phyloP scores from a whole-genome alignment of 2,888 invertebrate species.

The Hemithea aestivaria region DNA sequence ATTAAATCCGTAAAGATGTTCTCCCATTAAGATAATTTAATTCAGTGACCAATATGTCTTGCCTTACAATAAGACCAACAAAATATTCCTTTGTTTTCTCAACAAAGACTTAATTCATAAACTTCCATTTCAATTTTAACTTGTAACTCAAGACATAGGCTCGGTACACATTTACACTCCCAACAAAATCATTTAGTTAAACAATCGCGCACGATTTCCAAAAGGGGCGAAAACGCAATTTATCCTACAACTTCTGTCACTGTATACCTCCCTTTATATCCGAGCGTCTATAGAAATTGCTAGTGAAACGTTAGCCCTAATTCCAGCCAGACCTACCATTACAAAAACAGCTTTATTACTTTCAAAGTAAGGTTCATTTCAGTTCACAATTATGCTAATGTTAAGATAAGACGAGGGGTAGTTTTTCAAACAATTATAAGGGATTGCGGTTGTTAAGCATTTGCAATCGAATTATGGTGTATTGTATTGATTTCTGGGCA shows the following conservation, averaged over 20 bases:
- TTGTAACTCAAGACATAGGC: constrained; percentile 14
- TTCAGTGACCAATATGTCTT: too few relatives aligned
- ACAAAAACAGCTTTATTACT: background rate
- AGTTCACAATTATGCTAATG: constrained; percentile 1
- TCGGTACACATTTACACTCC: constrained; percentile 4
- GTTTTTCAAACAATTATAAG: constrained; percentile 67
- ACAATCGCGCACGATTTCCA: constrained; percentile 46
- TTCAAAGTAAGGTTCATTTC: background rate
- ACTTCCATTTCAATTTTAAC: too few relatives aligned
- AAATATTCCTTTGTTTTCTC: too few relatives aligned
- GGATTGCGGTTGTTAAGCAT: constrained; percentile 59
- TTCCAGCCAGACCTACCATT: constrained; percentile 12
- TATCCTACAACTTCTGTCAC: constrained; percentile 69
- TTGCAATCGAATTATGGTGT: constrained; percentile 54
- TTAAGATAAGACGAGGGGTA: constrained; percentile 48
- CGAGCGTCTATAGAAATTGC: constrained; percentile 14
- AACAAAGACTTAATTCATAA: too few relatives aligned
- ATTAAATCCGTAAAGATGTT: too few relatives aligned
- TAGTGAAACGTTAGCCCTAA: constrained; percentile 19
- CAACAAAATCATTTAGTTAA: constrained; percentile 52
- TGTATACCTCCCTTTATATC: constrained; percentile 29
- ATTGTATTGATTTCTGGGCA: constrained; percentile 40
- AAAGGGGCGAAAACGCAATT: constrained; percentile 68
- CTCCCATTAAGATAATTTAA: too few relatives aligned
- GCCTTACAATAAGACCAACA: too few relatives aligned